Conservation (phyloP, 2,113 vertebrate genomes). For the Plectropomus leopardus region DNA sequence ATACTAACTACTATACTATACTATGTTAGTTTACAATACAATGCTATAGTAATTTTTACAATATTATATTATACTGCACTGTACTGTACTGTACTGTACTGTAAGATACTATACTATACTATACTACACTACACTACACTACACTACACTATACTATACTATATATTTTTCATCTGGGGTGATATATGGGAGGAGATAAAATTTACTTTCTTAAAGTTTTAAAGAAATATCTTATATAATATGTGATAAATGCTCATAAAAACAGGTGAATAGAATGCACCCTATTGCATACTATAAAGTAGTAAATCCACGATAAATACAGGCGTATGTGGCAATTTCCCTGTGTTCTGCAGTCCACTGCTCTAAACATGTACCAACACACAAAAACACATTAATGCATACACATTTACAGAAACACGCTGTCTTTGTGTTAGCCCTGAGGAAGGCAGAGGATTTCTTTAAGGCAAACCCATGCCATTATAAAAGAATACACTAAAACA, state of each 20-base stretch:
- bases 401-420: conserved; percentile 1
- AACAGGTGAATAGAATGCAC: not conserved
- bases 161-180: not conserved
- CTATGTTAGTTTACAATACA: too few species aligned
- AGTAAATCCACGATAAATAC: not conserved
- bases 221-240: not conserved
- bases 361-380: conserved; percentile 32
- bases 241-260: not conserved
- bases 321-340: conserved; percentile 6
- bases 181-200: not conserved
- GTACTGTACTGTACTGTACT: too few species aligned
- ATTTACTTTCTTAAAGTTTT: not conserved
- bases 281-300: not conserved
- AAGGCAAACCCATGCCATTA: conserved; percentile 14
- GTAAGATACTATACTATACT: too few species aligned
- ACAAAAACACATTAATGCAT: not conserved
- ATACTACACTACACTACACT: too few species aligned
- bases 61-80: too few species aligned
- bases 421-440: conserved; percentile 2
- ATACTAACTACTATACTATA: too few species aligned
- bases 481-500: conserved; percentile 6
- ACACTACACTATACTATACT: too few species aligned
- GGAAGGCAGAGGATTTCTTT: not conserved
- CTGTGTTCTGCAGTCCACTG: conserved; percentile 26
- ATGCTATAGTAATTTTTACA: too few species aligned